Base-by-base conservation (phyloP, 64 coral and sea anemone species). In the Actinia tenebrosa region DNA sequence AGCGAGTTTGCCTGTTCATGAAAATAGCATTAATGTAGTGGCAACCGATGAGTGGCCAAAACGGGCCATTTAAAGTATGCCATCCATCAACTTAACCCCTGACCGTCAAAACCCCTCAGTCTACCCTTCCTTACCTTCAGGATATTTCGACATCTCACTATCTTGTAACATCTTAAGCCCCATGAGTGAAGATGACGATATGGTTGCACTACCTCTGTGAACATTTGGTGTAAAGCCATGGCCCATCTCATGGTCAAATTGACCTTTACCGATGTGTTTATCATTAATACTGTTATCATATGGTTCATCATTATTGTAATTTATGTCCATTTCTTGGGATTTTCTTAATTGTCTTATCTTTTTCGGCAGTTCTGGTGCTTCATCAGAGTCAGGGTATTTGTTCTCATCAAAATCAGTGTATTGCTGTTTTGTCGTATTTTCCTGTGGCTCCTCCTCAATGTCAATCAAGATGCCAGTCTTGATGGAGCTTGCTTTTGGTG, bases 161-260 rank as follows among this genome's bases (percentile, higher is more conserved):
- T 19, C 60, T 85, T 64, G 83, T 42, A 85, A 60, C 83, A 85
- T 61, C 60, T 85, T 58, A 61, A 85, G 60, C 7, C 83, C 83
- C 83, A 85, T 85, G n/a, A 85, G 46, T 19, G 83, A 85, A 19
- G 83, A 85, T 2, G 83, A 19, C 18, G 54, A 59, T 85, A 61
- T 45, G 1, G 69, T 66, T 44, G 42, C 17, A 53, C 79, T 81
- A 22, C 22, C 50, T 5, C 17, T 14, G 16, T 81, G 79, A 42
- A 75, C 26, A 75, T 10, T 75, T 13, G 26, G 25, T 42, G 37
- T 10, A 75, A 75, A 75, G 5, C 79, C 79, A 81, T 81, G 43
- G 1, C 50, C 44, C 7, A 81, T 4, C 10, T 45, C 5, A 22
- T 81, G 14, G 17, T 81, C 79, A 75, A 75, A 26, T 22, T 81